Evolutionary conservation across 2,888 invertebrate genomes (phyloP).

Genomic region (Phyllotreta striolata): DNA sequence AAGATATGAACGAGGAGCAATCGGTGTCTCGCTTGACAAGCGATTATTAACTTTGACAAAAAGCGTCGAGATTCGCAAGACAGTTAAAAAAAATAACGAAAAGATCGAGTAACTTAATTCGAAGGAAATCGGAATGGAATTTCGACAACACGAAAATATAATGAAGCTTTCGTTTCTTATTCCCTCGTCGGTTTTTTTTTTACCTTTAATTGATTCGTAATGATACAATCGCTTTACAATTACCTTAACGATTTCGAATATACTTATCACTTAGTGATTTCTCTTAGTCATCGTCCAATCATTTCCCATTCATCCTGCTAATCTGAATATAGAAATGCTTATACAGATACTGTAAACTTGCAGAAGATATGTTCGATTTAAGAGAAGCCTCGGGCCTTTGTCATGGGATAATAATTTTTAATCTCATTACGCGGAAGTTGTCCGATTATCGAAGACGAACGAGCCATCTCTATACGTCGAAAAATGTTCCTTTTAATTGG

Average conservation of each 20-base stretch:
- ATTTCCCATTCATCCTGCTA: too few species aligned
- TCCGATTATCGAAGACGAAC: constrained; percentile 10
- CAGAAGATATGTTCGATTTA: constrained; percentile 4
- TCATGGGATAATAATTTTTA: too few species aligned
- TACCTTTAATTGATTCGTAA: background rate
- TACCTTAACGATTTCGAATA: too few species aligned
- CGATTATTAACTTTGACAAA: constrained; percentile 29
- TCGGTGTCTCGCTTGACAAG: constrained; percentile 19
- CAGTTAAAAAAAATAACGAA: constrained; percentile 23
- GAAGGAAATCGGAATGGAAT: constrained; percentile 25
- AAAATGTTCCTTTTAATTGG: constrained; percentile 25
- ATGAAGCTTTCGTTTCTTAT: constrained; percentile 9
- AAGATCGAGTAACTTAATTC: constrained; percentile 21
- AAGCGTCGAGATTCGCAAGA: constrained; percentile 24
- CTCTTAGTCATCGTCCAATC: too few species aligned
- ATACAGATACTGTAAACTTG: background rate
- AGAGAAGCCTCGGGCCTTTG: background rate
- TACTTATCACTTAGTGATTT: too few species aligned
- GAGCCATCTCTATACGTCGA: constrained; percentile 23
- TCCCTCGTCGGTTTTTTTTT: too few species aligned
- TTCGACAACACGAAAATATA: constrained; percentile 17
- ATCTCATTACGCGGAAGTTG: background rate
- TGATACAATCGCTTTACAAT: too few species aligned
- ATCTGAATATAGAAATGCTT: too few species aligned
- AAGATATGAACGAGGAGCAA: background rate